Evolutionary conservation across 2,888 invertebrate genomes (phyloP), one percentile per base, ranked within the genome.

Genomic region (Parnassius smintheus): DNA sequence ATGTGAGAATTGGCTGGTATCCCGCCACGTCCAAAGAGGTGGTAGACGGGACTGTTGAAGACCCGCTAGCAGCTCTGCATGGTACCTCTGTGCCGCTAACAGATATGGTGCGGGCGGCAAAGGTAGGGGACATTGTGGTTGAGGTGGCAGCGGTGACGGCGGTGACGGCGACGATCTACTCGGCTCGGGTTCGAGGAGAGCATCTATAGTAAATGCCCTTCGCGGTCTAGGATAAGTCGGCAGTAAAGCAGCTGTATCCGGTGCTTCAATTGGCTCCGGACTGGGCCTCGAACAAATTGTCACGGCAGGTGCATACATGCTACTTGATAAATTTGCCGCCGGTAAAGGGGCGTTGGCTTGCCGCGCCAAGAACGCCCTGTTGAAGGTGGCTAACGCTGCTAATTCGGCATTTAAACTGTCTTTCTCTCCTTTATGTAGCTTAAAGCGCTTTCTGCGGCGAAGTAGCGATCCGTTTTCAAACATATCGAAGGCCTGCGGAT

Each of bases 391-490:
- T 59, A 96, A 84, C 0, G 96, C 95, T 0, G 95, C 95, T 57
- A 96, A 74, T 76, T 96, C 96, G 68, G 95, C 95, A 71, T 95
- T 95, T 59, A 95, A 73, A 58, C 93, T 88, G 64, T 91, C 91
- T 67, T 91, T 91, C 67, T 91, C 91, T 63, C 94, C 94, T 76
- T 95, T 95, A 77, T 94, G 94, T 55, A 96, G 89, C 92, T 97
- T 97, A 90, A 97, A 97, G 7, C 97, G 92, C 82, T 97, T 97
- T 66, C 96, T 91, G 52, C 97, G 92, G 42, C 97, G 91, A 45
- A 97, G 89, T 65, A 96, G 93, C 59, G 96, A 96, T 25, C 98
- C 98, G 84, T 98, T 98, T 81, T 98, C 96, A 82, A 96, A 96
- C 96, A 96, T 96, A 81, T 95, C 95, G 72, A 96, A 94, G 35